These are phyloP conservation scores for Osmerus eperlanus DNA, from an alignment of 2,113 vertebrate genomes.

Conservation along the genomic window DNA sequence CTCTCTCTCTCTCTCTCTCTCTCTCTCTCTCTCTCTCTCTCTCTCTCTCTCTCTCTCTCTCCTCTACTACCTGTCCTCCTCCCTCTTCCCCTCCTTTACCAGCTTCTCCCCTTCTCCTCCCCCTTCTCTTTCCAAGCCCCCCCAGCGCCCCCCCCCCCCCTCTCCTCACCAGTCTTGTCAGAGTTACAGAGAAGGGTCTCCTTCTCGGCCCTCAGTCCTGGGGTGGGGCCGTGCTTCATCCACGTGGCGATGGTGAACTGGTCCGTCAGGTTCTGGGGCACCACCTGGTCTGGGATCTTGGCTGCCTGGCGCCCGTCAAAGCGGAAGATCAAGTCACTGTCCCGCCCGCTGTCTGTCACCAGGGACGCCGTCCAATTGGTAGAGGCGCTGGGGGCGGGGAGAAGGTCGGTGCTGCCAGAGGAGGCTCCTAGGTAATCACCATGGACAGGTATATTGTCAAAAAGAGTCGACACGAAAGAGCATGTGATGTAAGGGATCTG, in stretches of 20 bases:
- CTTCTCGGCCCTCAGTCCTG: conserved; percentile 90
- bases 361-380: conserved; percentile 92
- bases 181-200: conserved; percentile 98
- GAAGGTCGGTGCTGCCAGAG: conserved; percentile 91
- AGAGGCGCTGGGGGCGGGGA: conserved; percentile 81
- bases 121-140: neutral
- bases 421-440: conserved; percentile 79
- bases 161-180: conserved; percentile 88
- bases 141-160: neutral
- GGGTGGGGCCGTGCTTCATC: conserved; percentile 97
- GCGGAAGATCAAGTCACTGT: conserved; percentile 85
- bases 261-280: conserved; percentile 92
- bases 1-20: too few species aligned
- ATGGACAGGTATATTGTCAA: conserved; percentile 49
- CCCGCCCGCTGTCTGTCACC: conserved; percentile 82
- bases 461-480: conserved; percentile 36
- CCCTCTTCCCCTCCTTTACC: too few species aligned
- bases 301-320: conserved; percentile 94
- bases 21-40: too few species aligned
- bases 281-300: conserved; percentile 90
- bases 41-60: too few species aligned
- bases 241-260: conserved; percentile 95
- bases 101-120: too few species aligned
- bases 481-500: neutral
- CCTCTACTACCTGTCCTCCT: too few species aligned